phyloP scores from a whole-genome alignment of 2,113 vertebrate species.

The Laticauda colubrina region DNA sequence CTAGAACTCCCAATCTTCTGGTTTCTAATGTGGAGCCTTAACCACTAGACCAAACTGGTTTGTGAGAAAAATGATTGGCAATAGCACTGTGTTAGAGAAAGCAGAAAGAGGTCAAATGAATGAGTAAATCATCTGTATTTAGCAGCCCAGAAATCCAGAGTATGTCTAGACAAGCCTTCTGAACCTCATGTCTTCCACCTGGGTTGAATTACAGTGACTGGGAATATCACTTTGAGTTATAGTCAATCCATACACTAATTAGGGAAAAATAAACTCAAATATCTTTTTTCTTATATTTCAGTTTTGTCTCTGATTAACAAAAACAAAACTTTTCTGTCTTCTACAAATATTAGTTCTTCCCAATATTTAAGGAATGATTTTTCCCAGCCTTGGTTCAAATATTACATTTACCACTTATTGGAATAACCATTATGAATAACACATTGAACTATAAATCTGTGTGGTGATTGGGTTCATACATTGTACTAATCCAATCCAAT shows the following conservation, averaged over 20 bases:
- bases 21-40: neutral
- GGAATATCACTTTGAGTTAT: neutral
- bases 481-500: neutral
- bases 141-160: neutral
- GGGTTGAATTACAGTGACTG: neutral
- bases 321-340: neutral
- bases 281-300: neutral
- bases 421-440: neutral
- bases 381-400: neutral
- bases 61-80: slow-evolving; percentile 18
- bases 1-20: neutral
- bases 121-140: neutral
- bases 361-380: neutral
- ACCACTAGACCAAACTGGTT: neutral
- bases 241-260: neutral
- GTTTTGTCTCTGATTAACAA: neutral
- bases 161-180: neutral
- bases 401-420: neutral
- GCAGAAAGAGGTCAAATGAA: neutral
- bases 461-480: neutral
- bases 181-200: neutral
- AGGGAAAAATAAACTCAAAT: neutral
- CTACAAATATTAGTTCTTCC: neutral
- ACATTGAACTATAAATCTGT: neutral
- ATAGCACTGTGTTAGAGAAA: neutral